Evolutionary conservation across 2,113 vertebrate genomes (phyloP), one percentile per base, ranked within the genome.

Genomic region (Stomatorhinus ivindoensis): DNA sequence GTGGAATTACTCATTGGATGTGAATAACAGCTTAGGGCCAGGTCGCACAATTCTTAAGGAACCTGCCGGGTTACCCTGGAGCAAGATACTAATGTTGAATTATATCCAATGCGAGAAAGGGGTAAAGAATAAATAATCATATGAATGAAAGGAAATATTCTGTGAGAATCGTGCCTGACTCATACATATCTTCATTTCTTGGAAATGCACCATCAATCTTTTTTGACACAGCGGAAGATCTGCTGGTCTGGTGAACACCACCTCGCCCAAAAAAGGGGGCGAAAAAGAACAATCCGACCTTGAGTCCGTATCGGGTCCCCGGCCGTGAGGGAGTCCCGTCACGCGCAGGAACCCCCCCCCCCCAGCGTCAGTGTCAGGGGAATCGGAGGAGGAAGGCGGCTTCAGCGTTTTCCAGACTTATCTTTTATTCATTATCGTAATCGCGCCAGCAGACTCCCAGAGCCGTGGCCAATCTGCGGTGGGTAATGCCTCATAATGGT

Each of bases 351-450:
- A 55, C n/a, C 31, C 15, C 91, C 91, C 76, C 91, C 92, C 91
- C 13, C 84, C 87, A 88, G 92, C 91, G 91, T 90, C 89, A 51
- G 35, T 86, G 91, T 91, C 89, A 65, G 11, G 51, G 82, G 83
- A 90, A 88, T 90, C 89, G 61, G 87, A 88, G 21, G 44, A 46
- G 3, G 86, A 91, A 83, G 92, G 90, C 89, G 88, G 91, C 89
- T 92, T 92, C 91, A 90, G 91, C 76, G 92, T 85, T 93, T 92
- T 89, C 86, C 58, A n/a, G 0, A 61, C 93, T 92, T 89, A 95
- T 95, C 91, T 94, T 94, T 94, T 95, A 94, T 95, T 94, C 92
- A 94, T 93, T 86, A 84, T 92, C 90, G 91, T 94, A 93, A 94
- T 94, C 94, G 92, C 88, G 50, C 88, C 19, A 84, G 89, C 84